Conservation (phyloP, 1,140 invertebrate species). For the Acromyrmex charruanus region DNA sequence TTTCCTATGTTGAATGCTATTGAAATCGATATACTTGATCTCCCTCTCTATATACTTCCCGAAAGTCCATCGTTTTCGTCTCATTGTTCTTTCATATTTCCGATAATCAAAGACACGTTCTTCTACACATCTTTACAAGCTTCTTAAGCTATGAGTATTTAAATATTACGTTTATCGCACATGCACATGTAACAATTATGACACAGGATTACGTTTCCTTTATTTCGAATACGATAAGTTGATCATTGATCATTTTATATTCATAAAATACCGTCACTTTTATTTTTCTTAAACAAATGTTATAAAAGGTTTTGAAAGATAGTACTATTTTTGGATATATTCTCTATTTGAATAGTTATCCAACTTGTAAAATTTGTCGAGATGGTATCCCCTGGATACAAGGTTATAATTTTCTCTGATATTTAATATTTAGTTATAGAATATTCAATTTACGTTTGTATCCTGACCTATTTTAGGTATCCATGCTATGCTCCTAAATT, state of each 20-base stretch:
- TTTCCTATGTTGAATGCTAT: slow-evolving; percentile 55
- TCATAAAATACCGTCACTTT: not conserved
- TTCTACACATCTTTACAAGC: slow-evolving; percentile 32
- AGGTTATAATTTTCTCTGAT: slow-evolving; percentile 37
- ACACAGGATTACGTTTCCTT: slow-evolving; percentile 15
- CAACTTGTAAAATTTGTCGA: slow-evolving; percentile 22
- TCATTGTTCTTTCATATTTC: slow-evolving; percentile 46
- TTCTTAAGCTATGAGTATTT: slow-evolving; percentile 45
- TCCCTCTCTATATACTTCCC: slow-evolving; percentile 30
- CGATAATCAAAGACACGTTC: slow-evolving; percentile 29
- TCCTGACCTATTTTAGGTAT: slow-evolving; percentile 23
- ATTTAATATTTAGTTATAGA: slow-evolving; percentile 58
- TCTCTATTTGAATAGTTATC: slow-evolving; percentile 31
- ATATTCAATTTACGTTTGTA: slow-evolving; percentile 9
- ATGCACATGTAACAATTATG: slow-evolving; percentile 51
- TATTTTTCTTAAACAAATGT: slow-evolving; percentile 17
- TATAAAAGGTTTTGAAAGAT: not conserved
- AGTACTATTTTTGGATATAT: slow-evolving; percentile 17
- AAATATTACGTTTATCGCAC: slow-evolving; percentile 45
- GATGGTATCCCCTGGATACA: slow-evolving; percentile 21
- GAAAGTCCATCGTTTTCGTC: slow-evolving; percentile 37
- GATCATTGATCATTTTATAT: slow-evolving; percentile 4
- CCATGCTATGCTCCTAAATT: slow-evolving; percentile 27
- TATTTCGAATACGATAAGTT: slow-evolving; percentile 8
- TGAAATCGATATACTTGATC: slow-evolving; percentile 34